Evolutionary conservation across 2,113 vertebrate genomes (phyloP), one percentile per base, ranked within the genome.

Genomic region (Halichoerus grypus): DNA sequence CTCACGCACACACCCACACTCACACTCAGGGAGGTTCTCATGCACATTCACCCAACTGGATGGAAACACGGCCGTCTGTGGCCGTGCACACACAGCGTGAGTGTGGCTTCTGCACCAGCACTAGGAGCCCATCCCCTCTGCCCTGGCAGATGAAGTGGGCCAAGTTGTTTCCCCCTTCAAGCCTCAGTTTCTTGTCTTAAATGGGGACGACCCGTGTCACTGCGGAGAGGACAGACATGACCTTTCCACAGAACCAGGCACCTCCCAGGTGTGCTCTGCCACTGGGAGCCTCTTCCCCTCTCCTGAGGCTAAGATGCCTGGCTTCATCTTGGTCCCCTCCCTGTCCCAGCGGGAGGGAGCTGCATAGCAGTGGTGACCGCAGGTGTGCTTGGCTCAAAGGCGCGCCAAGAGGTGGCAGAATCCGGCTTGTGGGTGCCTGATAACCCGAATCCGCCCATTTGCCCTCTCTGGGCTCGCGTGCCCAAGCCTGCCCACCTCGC

Each of bases 381-480:
- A 94, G 84, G 57, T 59, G 36, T 33, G 67, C 81, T 31, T 22
- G 21, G 46, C 91, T 92, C 97, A 69, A 65, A 97, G 91, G 76
- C 10, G 1, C 28, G 76, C 84, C 57, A 51, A 65, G 72, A 83
- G 72, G 69, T 61, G 9, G 59, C 65, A 51, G 65, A 81, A 53
- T n/a, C 80, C 5, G 3, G 89, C 86, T 39, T 87, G 55, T 84
- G 91, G 86, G 49, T 63, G 4, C 87, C 74, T 49, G 21, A 36
- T 61, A 84, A 89, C 65, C 86, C 21, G 5, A 53, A 59, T 53
- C 82, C 0, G 0, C 87, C 77, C 31, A 0, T 94, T 94, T 69
- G 69, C 82, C 76, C 69, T 72, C 67, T n/a, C 69, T 65, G 81
- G 81, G 93, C 67, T 91, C 28, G 3, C 96, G 49, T 97, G 98